Conservation (phyloP, 2,797 vertebrate genomes). For the Anguilla megastoma region DNA sequence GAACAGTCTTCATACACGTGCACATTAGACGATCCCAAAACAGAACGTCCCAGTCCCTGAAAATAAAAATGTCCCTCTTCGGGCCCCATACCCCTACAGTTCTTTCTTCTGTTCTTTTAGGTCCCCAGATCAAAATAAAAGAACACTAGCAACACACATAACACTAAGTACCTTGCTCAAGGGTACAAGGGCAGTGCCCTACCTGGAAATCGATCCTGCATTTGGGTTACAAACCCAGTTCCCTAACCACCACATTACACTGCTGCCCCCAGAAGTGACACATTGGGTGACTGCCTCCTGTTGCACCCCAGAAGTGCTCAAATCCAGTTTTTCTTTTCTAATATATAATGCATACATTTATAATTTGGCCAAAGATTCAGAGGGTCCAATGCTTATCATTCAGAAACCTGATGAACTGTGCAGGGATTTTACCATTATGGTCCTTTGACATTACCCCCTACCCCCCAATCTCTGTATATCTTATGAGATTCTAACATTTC, state of each 20-base stretch:
- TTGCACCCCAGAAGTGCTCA: conserved; percentile 8
- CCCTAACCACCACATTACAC: not conserved
- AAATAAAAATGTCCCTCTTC: conserved; percentile 9
- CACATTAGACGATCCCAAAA: conserved; percentile 59
- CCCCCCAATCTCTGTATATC: not conserved
- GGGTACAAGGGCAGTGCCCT: not conserved
- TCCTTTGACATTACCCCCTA: not conserved
- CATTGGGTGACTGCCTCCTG: not conserved
- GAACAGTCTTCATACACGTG: conserved; percentile 51
- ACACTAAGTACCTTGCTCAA: not conserved
- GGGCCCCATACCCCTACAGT: not conserved
- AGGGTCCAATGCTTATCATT: conserved; percentile 7
- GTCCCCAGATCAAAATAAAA: conserved; percentile 7
- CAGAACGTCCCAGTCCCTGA: conserved; percentile 72
- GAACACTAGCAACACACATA: not conserved
- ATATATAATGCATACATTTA: not conserved
- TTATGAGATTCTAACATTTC: not conserved
- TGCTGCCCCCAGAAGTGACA: not conserved
- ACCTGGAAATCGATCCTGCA: not conserved
- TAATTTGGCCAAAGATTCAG: conserved; percentile 5
- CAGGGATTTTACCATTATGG: conserved; percentile 3
- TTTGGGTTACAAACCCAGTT: not conserved
- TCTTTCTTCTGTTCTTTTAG: not conserved
- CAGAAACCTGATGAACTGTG: not conserved
- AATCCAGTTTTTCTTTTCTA: not conserved